Evolutionary conservation across 2,797 vertebrate species (phyloP).

Genomic region (Thaleichthys pacificus): DNA sequence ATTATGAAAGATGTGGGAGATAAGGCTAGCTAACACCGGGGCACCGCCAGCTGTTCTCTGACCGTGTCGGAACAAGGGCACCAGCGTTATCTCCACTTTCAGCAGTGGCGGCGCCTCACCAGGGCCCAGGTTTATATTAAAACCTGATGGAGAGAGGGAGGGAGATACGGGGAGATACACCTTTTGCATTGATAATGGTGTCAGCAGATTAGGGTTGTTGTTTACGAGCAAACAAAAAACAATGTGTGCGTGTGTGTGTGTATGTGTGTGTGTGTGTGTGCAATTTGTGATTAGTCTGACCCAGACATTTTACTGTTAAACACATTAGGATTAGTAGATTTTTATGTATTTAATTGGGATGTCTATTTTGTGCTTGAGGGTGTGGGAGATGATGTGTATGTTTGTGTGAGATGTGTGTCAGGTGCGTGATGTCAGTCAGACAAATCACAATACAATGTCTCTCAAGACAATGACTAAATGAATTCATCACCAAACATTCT

Average conservation of each 20-base stretch:
- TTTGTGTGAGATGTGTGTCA: conserved; percentile 21
- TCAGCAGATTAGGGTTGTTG: neutral
- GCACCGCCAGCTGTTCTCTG: conserved; percentile 42
- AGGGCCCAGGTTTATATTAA: conserved; percentile 1
- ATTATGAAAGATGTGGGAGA: conserved; percentile 66
- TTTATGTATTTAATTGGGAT: neutral
- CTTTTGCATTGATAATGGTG: neutral
- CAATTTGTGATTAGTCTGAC: no score
- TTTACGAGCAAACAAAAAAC: neutral
- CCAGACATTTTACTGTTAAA: neutral
- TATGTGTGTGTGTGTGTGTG: no score
- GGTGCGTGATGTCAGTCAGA: conserved; percentile 4
- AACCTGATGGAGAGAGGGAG: neutral
- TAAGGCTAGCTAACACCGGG: conserved; percentile 34
- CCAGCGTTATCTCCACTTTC: conserved; percentile 47
- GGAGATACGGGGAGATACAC: neutral
- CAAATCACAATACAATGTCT: conserved; percentile 12
- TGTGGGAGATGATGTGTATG: conserved; percentile 23
- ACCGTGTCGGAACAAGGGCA: conserved; percentile 45
- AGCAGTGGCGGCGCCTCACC: conserved; percentile 42
- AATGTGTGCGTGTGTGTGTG: neutral
- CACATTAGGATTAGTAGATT: neutral
- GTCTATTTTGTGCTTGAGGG: conserved; percentile 11
- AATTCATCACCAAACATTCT: conserved; percentile 47
- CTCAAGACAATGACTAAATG: conserved; percentile 57